Base-by-base conservation (phyloP, 2,797 vertebrate species). In the Sebastes paucispinis region DNA sequence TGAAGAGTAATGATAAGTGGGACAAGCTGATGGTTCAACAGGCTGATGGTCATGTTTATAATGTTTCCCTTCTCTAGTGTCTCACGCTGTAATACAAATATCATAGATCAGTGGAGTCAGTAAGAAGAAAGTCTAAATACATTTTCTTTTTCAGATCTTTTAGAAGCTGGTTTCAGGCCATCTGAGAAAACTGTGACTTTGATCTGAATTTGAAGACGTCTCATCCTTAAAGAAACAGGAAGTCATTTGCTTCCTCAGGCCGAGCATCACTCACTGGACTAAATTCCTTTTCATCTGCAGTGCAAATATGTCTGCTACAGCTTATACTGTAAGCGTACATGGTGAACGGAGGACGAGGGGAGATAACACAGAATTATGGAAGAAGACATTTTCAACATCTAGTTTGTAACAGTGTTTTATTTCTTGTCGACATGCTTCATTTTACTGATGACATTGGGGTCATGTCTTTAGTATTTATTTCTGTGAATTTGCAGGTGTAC, bases 221-320 rank as follows among this genome's bases (percentile, higher is more conserved):
- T 79, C 13, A 65, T 68, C 47, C 34, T 57, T 20, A 52, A 16
- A 62, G 39, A 82, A 79, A 80, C 65, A 77, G 69, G 43, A 77
- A 81, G 65, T 70, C 10, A 6, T 58, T 34, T 3, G 18, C 20
- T 70, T 60, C 73, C 76, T 60, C 18, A 3, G 69, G 63, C 64
- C 8, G 2, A 18, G 32, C 52, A 29, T 63, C 63, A 55, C 50
- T 63, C 63, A 47, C 18, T 63, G 66, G 29, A 50, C 43, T 52
- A 3, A 70, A 65, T 64, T 32, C 25, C 13, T 68, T 65, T 79
- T 77, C 50, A 76, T 77, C 60, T 25, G 43, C 52, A 39, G 9
- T 24, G 59, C 64, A 69, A 73, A 79, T 14, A 64, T 75, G 62
- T 77, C 73, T 27, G 31, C 10, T 52, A 18, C 16, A 62, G 10